Evolutionary conservation across 2,113 vertebrate species (phyloP).

Genomic region (Ciconia boyciana): DNA sequence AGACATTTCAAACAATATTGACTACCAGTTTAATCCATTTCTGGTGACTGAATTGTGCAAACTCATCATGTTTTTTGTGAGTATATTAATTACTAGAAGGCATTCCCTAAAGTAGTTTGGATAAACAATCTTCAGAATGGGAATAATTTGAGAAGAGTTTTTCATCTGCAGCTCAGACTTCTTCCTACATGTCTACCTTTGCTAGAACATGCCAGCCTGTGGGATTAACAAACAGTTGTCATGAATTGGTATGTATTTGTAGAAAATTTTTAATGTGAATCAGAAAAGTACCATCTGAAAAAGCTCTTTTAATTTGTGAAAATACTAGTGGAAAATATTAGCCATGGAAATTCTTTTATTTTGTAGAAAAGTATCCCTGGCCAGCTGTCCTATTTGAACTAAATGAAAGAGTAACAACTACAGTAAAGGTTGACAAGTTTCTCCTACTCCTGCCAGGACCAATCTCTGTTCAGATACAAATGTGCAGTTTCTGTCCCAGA

Average conservation of each 20-base stretch:
- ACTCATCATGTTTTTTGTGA: background rate
- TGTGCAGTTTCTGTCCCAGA: background rate
- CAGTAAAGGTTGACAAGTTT: background rate
- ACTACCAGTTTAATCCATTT: background rate
- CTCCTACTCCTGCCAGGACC: background rate
- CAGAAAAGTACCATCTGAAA: background rate
- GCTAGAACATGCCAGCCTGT: background rate
- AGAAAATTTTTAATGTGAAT: background rate
- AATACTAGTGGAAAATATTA: background rate
- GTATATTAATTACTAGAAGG: background rate
- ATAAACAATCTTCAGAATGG: background rate
- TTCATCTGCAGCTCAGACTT: background rate
- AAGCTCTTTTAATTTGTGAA: background rate
- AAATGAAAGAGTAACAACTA: background rate
- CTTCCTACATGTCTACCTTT: background rate
- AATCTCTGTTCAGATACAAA: background rate
- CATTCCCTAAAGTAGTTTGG: background rate
- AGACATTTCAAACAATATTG: constrained; percentile 21
- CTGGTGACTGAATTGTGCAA: background rate
- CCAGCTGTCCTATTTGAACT: background rate
- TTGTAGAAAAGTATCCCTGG: background rate
- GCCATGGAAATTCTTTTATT: background rate
- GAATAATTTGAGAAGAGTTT: background rate
- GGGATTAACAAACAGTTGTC: background rate
- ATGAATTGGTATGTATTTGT: background rate